Percentiles rank a stretch among this genome's conserved stretches.
Evolutionary conservation across 2,888 invertebrate genomes (phyloP).

Genomic region (Drosophila anomelani): DNA sequence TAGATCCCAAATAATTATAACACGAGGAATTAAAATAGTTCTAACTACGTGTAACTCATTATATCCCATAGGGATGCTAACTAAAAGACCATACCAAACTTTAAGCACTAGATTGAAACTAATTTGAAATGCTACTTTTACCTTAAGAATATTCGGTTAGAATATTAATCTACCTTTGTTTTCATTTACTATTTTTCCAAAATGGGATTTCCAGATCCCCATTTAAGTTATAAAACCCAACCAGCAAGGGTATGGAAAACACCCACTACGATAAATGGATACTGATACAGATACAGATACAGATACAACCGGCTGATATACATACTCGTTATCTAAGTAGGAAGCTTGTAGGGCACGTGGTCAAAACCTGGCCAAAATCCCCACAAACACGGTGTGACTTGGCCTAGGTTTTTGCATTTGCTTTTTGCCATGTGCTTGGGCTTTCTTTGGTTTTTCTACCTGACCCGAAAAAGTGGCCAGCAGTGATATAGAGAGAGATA

Average conservation of each 20-base stretch:
- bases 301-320: neutral
- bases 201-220: neutral
- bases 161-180: neutral
- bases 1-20: too few species aligned
- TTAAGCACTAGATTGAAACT: too few species aligned
- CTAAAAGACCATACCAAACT: too few species aligned
- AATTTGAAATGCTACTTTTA: too few species aligned
- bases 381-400: slow-evolving; percentile 27
- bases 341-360: slow-evolving; percentile 44
- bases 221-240: neutral
- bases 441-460: neutral
- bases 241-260: slow-evolving; percentile 6
- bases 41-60: too few species aligned
- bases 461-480: slow-evolving; percentile 2
- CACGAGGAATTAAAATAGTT: too few species aligned
- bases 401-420: slow-evolving; percentile 36
- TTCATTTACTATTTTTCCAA: neutral
- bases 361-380: slow-evolving; percentile 32
- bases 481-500: slow-evolving; percentile 14
- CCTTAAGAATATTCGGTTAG: too few species aligned
- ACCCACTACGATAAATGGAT: slow-evolving; percentile 2
- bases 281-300: slow-evolving; percentile 2
- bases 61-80: too few species aligned
- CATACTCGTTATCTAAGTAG: slow-evolving; percentile 41
- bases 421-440: neutral